Evolutionary conservation across 2,888 invertebrate genomes (phyloP).

Genomic region (Latrodectus elegans): DNA sequence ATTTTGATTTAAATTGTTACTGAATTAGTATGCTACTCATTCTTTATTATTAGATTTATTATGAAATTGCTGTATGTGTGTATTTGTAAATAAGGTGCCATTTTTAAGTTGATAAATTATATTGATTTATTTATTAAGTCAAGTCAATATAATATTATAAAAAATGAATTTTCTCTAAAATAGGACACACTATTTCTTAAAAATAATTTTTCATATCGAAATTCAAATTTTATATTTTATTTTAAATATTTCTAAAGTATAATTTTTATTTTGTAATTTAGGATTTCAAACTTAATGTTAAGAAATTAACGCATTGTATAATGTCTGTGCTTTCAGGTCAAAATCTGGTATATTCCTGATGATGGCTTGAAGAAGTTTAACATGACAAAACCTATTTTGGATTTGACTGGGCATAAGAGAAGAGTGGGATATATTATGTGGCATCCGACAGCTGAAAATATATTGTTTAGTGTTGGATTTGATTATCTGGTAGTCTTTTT

Average conservation of each 20-base stretch:
- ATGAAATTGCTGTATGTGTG: too few species aligned
- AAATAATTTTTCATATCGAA: too few species aligned
- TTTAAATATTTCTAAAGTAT: background rate
- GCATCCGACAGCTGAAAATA: conserved; percentile 97
- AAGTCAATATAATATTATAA: too few species aligned
- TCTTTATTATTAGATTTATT: too few species aligned
- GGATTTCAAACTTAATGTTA: background rate
- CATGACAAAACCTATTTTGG: conserved; percentile 93
- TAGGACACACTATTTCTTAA: too few species aligned
- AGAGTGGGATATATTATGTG: conserved; percentile 94
- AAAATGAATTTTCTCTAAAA: too few species aligned
- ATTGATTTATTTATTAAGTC: too few species aligned
- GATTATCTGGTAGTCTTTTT: conserved; percentile 76
- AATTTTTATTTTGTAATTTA: background rate
- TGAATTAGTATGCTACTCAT: too few species aligned
- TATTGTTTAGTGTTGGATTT: conserved; percentile 88
- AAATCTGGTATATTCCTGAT: conserved; percentile 76
- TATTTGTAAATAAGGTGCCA: too few species aligned
- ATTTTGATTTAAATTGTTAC: too few species aligned
- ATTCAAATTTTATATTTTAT: background rate
- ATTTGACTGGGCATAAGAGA: conserved; percentile 92
- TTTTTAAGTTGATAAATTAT: too few species aligned
- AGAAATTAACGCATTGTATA: background rate
- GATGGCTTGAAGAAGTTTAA: conserved; percentile 79
- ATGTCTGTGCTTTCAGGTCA: conserved; percentile 48